A percentile compares a stretch with the other conserved stretches of the same genome.
Conservation (phyloP, 1,140 invertebrate genomes). For the Orchestia grillus region DNA sequence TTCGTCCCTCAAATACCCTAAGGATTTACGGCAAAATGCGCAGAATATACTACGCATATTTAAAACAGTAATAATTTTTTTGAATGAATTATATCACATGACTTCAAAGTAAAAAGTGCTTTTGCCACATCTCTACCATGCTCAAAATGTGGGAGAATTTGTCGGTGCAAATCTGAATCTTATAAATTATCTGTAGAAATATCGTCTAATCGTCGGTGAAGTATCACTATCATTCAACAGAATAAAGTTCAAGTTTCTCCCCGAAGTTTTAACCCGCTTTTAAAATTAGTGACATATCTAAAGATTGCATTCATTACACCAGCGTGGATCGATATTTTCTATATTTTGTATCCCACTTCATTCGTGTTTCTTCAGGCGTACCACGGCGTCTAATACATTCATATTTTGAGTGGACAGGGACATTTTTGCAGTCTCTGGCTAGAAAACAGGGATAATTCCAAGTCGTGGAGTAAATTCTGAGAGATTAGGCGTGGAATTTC, state of each 20-base stretch:
- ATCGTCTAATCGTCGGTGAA: neutral
- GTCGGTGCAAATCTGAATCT: neutral
- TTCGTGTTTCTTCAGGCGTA: neutral
- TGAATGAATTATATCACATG: neutral
- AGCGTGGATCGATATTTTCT: neutral
- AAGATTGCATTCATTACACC: neutral
- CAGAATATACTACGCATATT: no score
- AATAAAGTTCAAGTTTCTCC: no score
- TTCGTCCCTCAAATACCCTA: no score
- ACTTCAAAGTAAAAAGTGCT: neutral
- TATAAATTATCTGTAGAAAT: no score
- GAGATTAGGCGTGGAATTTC: slow-evolving; percentile 22
- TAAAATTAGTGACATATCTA: neutral
- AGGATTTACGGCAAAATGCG: no score
- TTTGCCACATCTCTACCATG: neutral
- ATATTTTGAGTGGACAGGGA: neutral
- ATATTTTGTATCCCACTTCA: neutral
- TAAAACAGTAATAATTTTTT: no score
- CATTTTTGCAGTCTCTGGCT: neutral
- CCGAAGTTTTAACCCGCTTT: neutral
- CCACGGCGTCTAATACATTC: neutral
- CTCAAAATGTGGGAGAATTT: neutral
- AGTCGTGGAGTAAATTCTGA: neutral
- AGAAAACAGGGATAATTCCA: neutral
- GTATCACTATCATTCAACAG: neutral